A percentile compares a stretch with the other conserved stretches of the same genome.
These are phyloP conservation scores for Cryptoprocta ferox DNA, from an alignment of 2,797 vertebrate species.

Conservation along the genomic window DNA sequence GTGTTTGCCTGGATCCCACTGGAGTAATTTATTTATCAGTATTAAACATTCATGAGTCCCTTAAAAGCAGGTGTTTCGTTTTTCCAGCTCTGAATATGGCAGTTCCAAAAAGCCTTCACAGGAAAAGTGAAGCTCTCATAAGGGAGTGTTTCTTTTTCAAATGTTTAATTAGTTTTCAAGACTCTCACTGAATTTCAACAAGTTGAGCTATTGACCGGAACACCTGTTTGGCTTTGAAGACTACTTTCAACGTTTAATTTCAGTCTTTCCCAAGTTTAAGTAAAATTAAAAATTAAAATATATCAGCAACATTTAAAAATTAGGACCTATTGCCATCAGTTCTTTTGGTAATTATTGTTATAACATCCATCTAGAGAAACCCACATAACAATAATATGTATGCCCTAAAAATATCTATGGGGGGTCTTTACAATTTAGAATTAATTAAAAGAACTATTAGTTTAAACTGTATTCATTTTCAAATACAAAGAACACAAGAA, in stretches of 20 bases:
- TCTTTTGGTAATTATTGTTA: constrained; percentile 43
- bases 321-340: not conserved
- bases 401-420: not conserved
- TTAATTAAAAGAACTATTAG: constrained; percentile 9
- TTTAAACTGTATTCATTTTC: constrained; percentile 52
- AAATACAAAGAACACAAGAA: not conserved
- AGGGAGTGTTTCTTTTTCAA: constrained; percentile 29
- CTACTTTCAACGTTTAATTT: not conserved
- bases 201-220: constrained; percentile 24
- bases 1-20: constrained; percentile 27
- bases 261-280: not conserved
- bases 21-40: constrained; percentile 32
- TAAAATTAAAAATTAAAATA: constrained; percentile 32
- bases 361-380: not conserved
- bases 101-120: not conserved
- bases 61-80: constrained; percentile 59
- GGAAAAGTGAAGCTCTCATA: not conserved
- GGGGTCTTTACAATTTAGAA: constrained; percentile 37
- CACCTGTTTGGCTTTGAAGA: constrained; percentile 10
- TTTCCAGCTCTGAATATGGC: not conserved
- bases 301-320: constrained; percentile 53
- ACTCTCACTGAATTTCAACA: constrained; percentile 41
- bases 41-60: constrained; percentile 58
- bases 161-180: constrained; percentile 59
- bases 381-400: constrained; percentile 10